A percentile compares a stretch with the other conserved stretches of the same genome.
phyloP scores from a whole-genome alignment of 2,113 vertebrate genomes.

The Athene noctua region DNA sequence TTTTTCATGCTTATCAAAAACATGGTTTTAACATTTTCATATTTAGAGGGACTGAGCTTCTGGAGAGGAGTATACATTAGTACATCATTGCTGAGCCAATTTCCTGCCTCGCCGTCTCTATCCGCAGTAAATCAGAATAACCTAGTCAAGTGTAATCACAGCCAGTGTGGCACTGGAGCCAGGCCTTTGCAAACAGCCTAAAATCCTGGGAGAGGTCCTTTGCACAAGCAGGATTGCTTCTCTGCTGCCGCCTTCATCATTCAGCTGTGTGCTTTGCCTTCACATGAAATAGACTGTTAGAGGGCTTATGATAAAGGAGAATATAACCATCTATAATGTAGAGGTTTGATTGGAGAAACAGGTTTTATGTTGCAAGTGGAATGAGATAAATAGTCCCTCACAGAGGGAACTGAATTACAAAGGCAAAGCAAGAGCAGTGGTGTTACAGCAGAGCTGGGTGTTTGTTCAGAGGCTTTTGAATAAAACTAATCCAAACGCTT shows the following conservation, averaged over 20 bases:
- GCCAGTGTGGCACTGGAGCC: not conserved
- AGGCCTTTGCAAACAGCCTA: not conserved
- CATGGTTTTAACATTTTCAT: conserved; percentile 32
- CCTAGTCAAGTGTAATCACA: not conserved
- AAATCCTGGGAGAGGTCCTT: not conserved
- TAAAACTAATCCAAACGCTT: not conserved
- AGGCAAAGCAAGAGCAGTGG: not conserved
- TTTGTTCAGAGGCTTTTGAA: not conserved
- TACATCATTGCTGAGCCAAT: not conserved
- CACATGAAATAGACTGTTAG: not conserved
- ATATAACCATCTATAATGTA: not conserved
- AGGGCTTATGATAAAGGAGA: not conserved
- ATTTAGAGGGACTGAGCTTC: conserved; percentile 3
- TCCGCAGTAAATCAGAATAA: not conserved
- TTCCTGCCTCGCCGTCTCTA: not conserved
- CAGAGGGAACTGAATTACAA: not conserved
- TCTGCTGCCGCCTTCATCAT: not conserved
- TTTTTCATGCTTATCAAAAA: conserved; percentile 47
- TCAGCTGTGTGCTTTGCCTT: not conserved
- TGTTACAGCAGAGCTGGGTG: not conserved
- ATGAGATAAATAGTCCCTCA: conserved; percentile 3
- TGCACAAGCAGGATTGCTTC: not conserved
- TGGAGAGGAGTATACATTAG: not conserved
- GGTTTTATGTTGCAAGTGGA: not conserved
- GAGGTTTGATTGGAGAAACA: conserved; percentile 19